Conservation (phyloP, 1,140 invertebrate species). For the Brachionus rotundiformis region DNA sequence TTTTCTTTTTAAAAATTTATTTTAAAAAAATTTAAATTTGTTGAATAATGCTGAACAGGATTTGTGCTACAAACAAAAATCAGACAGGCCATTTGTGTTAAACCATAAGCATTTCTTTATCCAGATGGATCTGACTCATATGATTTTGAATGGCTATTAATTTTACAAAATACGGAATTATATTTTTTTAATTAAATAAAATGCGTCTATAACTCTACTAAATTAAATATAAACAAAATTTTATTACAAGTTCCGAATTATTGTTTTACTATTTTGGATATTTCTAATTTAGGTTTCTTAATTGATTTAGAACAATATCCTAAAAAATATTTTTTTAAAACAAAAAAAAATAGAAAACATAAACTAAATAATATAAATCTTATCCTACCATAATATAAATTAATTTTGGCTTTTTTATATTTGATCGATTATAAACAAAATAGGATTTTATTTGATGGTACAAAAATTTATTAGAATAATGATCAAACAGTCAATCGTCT, state of each 20-base stretch:
- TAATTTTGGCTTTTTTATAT: background rate
- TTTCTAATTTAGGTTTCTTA: background rate
- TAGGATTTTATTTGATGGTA: background rate
- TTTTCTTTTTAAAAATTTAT: too few species aligned
- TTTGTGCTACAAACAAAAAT: too few species aligned
- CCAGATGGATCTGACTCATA: background rate
- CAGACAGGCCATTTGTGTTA: too few species aligned
- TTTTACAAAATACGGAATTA: background rate
- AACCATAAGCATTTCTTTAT: background rate
- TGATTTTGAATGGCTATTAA: background rate
- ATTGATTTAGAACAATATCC: constrained; percentile 3
- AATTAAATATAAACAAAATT: background rate
- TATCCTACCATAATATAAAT: background rate
- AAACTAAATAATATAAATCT: background rate
- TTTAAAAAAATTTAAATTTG: too few species aligned
- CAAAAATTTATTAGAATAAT: background rate
- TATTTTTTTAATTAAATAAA: constrained; percentile 5
- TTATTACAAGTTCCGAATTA: background rate
- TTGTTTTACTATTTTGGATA: background rate
- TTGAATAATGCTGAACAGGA: too few species aligned
- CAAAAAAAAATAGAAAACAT: background rate
- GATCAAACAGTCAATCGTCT: background rate
- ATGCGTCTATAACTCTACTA: background rate
- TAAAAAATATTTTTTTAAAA: background rate
- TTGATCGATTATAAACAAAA: constrained; percentile 16